These are phyloP conservation scores for Paramuricea clavata DNA, from an alignment of 92 coral and sea anemone genomes.

Conservation along the genomic window DNA sequence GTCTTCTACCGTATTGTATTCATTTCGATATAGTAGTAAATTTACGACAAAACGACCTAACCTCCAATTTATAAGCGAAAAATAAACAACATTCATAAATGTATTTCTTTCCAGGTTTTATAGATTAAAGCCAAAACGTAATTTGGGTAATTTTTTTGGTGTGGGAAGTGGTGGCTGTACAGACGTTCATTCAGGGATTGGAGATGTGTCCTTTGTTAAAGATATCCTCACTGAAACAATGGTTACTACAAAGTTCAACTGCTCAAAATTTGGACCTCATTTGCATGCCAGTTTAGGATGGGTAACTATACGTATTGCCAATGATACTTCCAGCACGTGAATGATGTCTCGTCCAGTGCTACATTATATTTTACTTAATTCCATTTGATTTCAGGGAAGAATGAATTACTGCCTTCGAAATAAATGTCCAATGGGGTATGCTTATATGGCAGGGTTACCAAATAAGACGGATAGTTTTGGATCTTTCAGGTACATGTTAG, in stretches of 20 bases:
- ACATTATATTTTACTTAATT: too few relatives aligned
- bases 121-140: not conserved
- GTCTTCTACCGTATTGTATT: too few relatives aligned
- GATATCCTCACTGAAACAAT: not conserved
- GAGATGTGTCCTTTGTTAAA: not conserved
- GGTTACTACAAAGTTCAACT: not conserved
- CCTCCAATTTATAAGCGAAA: too few relatives aligned
- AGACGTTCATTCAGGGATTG: not conserved
- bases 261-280: not conserved
- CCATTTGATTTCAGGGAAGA: not conserved
- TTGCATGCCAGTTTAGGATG: not conserved
- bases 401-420: not conserved
- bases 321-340: too few relatives aligned
- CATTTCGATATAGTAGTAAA: too few relatives aligned
- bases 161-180: not conserved
- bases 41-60: too few relatives aligned
- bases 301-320: not conserved
- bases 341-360: too few relatives aligned
- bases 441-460: not conserved
- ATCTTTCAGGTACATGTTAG: conserved; percentile 8
- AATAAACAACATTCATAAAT: too few relatives aligned
- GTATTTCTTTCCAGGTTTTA: too few relatives aligned
- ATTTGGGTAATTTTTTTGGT: not conserved
- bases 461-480: not conserved
- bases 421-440: conserved; percentile 8